Evolutionary conservation across 2,113 vertebrate genomes (phyloP).

Genomic region (Phylloscopus trochiloides): DNA sequence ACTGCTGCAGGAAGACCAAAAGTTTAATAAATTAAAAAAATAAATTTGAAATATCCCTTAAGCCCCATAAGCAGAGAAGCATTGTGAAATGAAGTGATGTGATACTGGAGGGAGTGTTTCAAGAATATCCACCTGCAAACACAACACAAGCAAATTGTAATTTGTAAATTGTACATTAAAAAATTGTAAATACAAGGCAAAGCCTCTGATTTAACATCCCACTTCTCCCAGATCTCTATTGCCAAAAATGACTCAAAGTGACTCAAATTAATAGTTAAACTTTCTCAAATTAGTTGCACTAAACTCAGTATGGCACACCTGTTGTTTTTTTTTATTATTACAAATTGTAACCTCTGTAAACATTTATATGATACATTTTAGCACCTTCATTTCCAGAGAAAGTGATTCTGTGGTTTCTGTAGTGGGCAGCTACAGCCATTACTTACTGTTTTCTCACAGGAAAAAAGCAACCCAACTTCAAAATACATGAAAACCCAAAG

Average conservation of each 20-base stretch:
- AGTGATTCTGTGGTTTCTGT: background rate
- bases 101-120: background rate
- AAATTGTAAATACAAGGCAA: background rate
- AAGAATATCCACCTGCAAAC: background rate
- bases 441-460: background rate
- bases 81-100: background rate
- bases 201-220: background rate
- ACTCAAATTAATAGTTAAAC: background rate
- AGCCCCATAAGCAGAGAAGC: background rate
- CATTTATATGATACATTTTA: background rate
- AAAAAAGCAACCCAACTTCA: background rate
- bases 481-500: background rate
- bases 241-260: background rate
- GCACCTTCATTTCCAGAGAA: background rate
- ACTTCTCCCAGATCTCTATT: background rate
- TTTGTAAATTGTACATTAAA: too few relatives aligned
- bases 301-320: too few relatives aligned
- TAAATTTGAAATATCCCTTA: background rate
- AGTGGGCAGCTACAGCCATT: background rate
- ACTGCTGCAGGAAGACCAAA: background rate
- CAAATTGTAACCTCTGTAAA: background rate
- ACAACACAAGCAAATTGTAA: background rate
- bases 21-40: background rate
- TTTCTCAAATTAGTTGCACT: background rate
- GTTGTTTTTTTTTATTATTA: too few relatives aligned